Evolutionary conservation across 2,888 invertebrate genomes (phyloP).

Genomic region (Cosmorhoe ocellata): DNA sequence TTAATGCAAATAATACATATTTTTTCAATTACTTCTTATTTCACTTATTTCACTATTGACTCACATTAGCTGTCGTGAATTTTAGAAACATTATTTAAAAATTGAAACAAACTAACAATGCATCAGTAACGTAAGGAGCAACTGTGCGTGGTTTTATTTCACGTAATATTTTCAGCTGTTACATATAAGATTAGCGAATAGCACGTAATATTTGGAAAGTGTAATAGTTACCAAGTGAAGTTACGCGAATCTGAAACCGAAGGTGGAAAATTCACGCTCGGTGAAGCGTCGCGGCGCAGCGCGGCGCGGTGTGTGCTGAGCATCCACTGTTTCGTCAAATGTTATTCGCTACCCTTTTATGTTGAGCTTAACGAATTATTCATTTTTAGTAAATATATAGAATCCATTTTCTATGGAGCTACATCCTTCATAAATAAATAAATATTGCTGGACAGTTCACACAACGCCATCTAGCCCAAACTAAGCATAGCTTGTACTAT

Average conservation of each 20-base stretch:
- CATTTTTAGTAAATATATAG: too few species aligned
- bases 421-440: too few species aligned
- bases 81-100: not conserved
- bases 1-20: too few species aligned
- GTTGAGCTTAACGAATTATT: too few species aligned
- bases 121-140: conserved; percentile 24
- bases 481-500: too few species aligned
- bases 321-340: conserved; percentile 6
- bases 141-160: conserved; percentile 41
- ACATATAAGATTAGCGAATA: conserved; percentile 72
- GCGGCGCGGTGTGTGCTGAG: conserved; percentile 10
- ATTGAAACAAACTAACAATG: conserved; percentile 11
- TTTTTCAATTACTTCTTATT: too few species aligned
- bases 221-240: conserved; percentile 71
- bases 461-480: too few species aligned
- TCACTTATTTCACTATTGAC: not conserved
- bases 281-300: conserved; percentile 58
- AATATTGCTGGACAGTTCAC: too few species aligned
- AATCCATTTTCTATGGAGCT: too few species aligned
- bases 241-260: conserved; percentile 77
- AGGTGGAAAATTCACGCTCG: conserved; percentile 79
- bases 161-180: conserved; percentile 57
- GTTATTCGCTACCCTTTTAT: not conserved
- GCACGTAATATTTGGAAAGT: conserved; percentile 76
- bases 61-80: not conserved